Evolutionary conservation across 2,113 vertebrate species (phyloP).

Genomic region (Lepus timidus): DNA sequence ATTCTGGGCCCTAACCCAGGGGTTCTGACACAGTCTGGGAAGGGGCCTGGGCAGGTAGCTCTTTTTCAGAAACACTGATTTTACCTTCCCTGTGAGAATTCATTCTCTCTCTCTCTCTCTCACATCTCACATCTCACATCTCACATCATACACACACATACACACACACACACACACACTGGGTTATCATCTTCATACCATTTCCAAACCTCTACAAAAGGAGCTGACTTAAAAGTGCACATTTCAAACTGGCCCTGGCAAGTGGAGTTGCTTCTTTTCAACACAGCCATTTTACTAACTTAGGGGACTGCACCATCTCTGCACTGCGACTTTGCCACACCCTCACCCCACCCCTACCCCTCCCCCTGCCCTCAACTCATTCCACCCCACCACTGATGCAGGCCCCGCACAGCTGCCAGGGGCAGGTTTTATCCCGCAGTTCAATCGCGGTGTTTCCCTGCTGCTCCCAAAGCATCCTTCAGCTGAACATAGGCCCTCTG

Average conservation of each 20-base stretch:
- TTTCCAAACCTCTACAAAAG: neutral
- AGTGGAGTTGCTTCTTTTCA: neutral
- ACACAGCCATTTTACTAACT: neutral
- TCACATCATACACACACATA: too few species aligned
- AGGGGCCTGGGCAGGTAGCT: neutral
- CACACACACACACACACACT: neutral
- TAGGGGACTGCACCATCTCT: neutral
- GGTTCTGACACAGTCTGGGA: neutral
- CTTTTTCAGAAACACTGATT: neutral
- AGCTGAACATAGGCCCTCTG: neutral
- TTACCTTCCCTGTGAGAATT: neutral
- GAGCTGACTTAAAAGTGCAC: neutral
- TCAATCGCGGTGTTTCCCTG: neutral
- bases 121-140: neutral
- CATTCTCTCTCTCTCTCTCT: neutral
- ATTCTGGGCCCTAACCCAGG: neutral
- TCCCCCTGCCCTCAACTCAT: neutral
- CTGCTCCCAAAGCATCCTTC: neutral
- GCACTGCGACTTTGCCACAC: neutral
- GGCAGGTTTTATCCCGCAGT: neutral
- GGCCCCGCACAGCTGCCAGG: neutral
- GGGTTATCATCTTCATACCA: neutral
- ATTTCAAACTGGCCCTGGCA: neutral
- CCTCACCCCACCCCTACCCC: too few species aligned
- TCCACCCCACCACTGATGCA: too few species aligned